Base-by-base conservation (phyloP, 2,797 vertebrate species). In the Telmatherina bonti region DNA sequence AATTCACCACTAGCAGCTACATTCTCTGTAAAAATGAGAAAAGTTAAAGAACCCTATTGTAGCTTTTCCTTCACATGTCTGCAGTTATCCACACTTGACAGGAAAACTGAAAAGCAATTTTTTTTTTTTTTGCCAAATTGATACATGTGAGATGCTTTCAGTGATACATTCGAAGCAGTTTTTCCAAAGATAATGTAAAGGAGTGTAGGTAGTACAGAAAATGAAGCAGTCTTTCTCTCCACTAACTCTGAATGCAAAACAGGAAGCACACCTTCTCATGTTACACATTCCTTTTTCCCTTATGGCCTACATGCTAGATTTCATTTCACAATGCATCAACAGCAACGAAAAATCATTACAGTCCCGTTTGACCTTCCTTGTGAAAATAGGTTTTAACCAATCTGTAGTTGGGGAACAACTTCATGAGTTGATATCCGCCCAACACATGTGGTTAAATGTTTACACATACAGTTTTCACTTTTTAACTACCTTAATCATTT, bases 1-100 rank as follows among this genome's bases (percentile, higher is more conserved):
- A 85, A 78, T 88, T 83, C 79, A 73, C 67, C 49, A 78, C 85
- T 82, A 89, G 86, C 67, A 70, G 68, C 68, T 57, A 31, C 57
- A 70, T 62, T 67, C 62, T 27, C 13, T 67, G 56, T 74, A 83
- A 72, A 63, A 66, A 65, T 53, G 20, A 76, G 13, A 22, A 59
- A 8, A 72, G 56, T 55, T 27, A 75, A 74, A 62, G 22, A 56
- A 69, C 62, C 24, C 78, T 62, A 61, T 67, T 62, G 12, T 66
- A 66, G 59, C 74, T 59, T 74, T 41, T 15, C 13, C 22, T 43
- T 54, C 45, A 82, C 49, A 53, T 67, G 65, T 30, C 33, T 65
- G 24, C 63, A 79, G 67, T 74, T 55, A 87, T 75, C 33, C 72
- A 47, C 36, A 68, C 78, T 78, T 56, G 16, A 81, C 43, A 29